phyloP scores from a whole-genome alignment of 1,140 invertebrate genomes.

The Pogonomyrmex barbatus region DNA sequence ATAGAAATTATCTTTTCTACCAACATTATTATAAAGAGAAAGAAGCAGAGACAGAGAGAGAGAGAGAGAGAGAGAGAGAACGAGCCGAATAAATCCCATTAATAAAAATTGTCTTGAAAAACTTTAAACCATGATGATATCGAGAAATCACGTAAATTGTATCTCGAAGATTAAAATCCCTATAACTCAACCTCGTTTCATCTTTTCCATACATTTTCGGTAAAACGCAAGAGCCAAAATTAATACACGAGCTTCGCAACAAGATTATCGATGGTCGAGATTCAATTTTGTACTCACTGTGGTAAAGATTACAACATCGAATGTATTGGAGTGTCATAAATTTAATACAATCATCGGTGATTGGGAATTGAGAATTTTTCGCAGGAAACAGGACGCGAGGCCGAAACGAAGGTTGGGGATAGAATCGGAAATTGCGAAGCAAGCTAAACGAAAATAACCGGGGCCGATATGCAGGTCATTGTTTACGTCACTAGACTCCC shows the following conservation, averaged over 20 bases:
- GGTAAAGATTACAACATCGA: background rate
- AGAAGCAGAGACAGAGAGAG: no score
- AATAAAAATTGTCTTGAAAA: background rate
- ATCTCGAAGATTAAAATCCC: background rate
- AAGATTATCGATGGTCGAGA: conserved; percentile 16
- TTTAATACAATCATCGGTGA: conserved; percentile 13
- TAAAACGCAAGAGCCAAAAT: background rate
- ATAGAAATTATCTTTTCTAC: background rate
- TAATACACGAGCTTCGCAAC: background rate
- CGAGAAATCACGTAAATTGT: background rate
- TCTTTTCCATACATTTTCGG: background rate
- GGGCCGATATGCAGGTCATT: conserved; percentile 64
- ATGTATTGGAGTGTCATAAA: conserved; percentile 3
- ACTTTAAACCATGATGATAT: background rate
- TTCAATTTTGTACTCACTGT: background rate
- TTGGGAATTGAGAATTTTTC: conserved; percentile 14
- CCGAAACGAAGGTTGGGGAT: conserved; percentile 27
- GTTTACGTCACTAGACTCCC: conserved; percentile 64
- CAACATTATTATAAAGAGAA: background rate
- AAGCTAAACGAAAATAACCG: conserved; percentile 64
- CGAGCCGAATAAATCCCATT: background rate
- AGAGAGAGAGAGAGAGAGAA: no score
- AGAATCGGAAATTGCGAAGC: conserved; percentile 52
- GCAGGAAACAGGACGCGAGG: conserved; percentile 34
- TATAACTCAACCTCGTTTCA: background rate